Conservation (phyloP, 2,888 invertebrate genomes). For the Hyalella azteca region DNA sequence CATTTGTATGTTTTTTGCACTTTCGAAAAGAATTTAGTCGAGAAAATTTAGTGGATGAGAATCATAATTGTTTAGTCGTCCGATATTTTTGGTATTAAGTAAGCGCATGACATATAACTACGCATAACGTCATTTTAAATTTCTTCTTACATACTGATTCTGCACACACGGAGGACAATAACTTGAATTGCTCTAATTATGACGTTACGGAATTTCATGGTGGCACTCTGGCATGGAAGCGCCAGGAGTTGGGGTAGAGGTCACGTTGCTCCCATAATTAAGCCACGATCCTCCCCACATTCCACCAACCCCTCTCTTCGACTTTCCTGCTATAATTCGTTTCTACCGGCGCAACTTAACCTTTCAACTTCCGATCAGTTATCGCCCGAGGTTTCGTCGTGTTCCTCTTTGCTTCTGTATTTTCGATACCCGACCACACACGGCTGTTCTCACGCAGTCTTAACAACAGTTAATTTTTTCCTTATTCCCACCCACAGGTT, state of each 20-base stretch:
- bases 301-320: not conserved
- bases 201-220: no score
- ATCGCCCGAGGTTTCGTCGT: not conserved
- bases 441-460: slow-evolving; percentile 19
- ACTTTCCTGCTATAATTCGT: slow-evolving; percentile 27
- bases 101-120: no score
- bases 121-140: no score
- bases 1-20: no score
- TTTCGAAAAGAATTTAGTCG: no score
- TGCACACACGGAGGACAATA: no score
- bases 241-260: not conserved
- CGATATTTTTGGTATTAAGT: no score
- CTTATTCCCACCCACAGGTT: slow-evolving; percentile 41
- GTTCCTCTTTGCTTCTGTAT: not conserved
- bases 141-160: no score
- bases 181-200: no score
- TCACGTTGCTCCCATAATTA: slow-evolving; percentile 1
- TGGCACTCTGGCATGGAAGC: not conserved
- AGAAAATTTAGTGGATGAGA: no score
- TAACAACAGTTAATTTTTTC: not conserved
- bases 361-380: slow-evolving; percentile 25
- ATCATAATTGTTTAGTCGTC: no score
- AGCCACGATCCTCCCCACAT: not conserved
- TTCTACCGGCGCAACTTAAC: slow-evolving; percentile 2
- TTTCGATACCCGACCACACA: slow-evolving; percentile 28